A percentile compares a stretch with the other conserved stretches of the same genome.
phyloP scores from a whole-genome alignment of 2,888 invertebrate species.

The Operophtera brumata region DNA sequence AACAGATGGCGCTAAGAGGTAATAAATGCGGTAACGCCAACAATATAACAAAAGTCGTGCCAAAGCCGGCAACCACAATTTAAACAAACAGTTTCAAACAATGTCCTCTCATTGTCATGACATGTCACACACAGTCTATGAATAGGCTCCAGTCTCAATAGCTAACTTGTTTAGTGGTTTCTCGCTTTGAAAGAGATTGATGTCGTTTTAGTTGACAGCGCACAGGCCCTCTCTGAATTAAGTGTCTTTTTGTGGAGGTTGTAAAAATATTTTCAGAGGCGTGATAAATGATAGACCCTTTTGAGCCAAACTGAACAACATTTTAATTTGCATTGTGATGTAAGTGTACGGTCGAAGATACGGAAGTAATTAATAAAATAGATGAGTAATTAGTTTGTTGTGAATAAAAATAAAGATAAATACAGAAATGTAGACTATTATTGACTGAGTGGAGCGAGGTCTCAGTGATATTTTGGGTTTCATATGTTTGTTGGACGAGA shows the following conservation, averaged over 20 bases:
- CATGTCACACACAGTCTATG: neutral
- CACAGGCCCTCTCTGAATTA: slow-evolving; percentile 2
- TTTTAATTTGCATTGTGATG: neutral
- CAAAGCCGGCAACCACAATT: neutral
- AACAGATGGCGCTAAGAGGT: too few species aligned
- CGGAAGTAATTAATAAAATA: neutral
- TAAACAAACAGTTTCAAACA: slow-evolving; percentile 11
- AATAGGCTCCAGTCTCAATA: slow-evolving; percentile 3
- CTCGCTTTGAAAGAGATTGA: slow-evolving; percentile 9
- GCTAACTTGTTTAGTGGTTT: slow-evolving; percentile 12
- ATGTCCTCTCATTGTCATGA: slow-evolving; percentile 2
- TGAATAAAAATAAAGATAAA: too few species aligned
- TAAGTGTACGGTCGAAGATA: too few species aligned
- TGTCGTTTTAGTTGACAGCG: slow-evolving; percentile 5
- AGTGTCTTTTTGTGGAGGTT: slow-evolving; percentile 3
- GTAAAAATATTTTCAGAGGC: neutral
- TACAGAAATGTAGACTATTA: too few species aligned
- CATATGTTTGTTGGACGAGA: too few species aligned
- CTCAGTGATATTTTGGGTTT: too few species aligned
- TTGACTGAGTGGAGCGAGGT: too few species aligned
- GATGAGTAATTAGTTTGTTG: too few species aligned
- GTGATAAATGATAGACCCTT: slow-evolving; percentile 1
- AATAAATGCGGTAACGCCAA: too few species aligned
- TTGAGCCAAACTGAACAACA: neutral
- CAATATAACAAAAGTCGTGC: neutral